Conservation (phyloP, 2,888 invertebrate genomes). For the Mythimna lalbum region DNA sequence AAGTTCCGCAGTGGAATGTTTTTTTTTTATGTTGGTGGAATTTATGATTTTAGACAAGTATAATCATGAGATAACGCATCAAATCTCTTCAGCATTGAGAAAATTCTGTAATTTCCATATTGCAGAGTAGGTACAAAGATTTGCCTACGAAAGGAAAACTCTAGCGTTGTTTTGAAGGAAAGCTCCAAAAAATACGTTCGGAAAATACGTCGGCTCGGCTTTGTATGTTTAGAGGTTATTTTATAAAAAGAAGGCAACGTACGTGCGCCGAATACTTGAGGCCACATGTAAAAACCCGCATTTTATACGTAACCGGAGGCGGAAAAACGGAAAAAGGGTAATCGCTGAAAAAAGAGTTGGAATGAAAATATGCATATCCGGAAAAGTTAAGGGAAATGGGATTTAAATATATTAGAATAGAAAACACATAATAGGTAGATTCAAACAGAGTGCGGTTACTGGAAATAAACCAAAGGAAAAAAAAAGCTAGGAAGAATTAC, state of each 20-base stretch:
- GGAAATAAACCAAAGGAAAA: neutral
- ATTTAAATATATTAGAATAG: slow-evolving; percentile 3
- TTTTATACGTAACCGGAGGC: slow-evolving; percentile 32
- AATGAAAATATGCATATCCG: neutral
- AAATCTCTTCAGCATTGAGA: neutral
- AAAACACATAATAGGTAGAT: neutral
- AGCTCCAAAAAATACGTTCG: neutral
- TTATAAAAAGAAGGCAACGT: slow-evolving; percentile 22
- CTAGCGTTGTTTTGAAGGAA: slow-evolving; percentile 2
- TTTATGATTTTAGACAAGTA: neutral
- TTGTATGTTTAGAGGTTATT: slow-evolving; percentile 34
- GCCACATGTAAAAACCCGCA: slow-evolving; percentile 22
- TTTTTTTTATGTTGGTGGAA: neutral
- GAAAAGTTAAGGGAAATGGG: neutral
- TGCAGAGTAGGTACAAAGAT: neutral
- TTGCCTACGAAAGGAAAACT: slow-evolving; percentile 17
- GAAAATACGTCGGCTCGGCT: slow-evolving; percentile 3
- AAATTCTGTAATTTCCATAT: slow-evolving; percentile 2
- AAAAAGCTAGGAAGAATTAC: neutral
- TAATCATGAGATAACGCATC: too few relatives aligned
- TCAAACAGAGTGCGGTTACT: neutral
- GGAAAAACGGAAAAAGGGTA: slow-evolving; percentile 3
- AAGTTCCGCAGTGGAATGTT: slow-evolving; percentile 40
- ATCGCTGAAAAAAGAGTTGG: neutral
- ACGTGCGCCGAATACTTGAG: slow-evolving; percentile 43